Evolutionary conservation across 2,797 vertebrate species (phyloP), one percentile per base, ranked within the genome.

Genomic region (Danio aesculapii): DNA sequence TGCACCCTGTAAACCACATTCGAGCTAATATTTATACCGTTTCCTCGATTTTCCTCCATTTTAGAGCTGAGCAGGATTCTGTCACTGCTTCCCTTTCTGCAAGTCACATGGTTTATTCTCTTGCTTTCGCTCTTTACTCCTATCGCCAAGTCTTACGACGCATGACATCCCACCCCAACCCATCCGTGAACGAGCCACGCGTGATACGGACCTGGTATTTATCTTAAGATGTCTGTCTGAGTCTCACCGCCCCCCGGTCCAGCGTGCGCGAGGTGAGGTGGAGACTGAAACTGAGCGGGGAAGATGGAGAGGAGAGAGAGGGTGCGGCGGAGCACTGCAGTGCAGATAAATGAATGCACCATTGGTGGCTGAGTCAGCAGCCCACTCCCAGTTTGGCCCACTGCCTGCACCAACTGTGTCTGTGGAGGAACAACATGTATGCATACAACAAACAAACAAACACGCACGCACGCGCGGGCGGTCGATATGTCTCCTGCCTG

Each of bases 291-390:
- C 30, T 30, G 30, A 30, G 63, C 16, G 61, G 67, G 86, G 81
- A 89, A 88, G 87, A 86, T 79, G 11, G 59, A 21, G 77, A 63
- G 84, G 70, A 74, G 83, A 79, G 79, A 71, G 21, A 77, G 83
- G 84, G 88, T 71, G 86, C 87, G 91, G 86, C 88, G 88, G 90
- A 92, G 92, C 91, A 94, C 94, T 94, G 94, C 94, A 94, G 91
- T 95, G 94, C 94, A 95, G 94, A 94, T 94, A 92, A 93, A 94
- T 94, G 86, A 92, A 93, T 94, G 94, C 94, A 94, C 92, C 92
- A 94, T 88, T 87, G 88, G 86, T 90, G 91, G 88, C 92, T 94
- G 93, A 94, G 91, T 95, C 94, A 95, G 93, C 93, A 93, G 89
- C 91, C 90, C 88, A 90, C 92, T 91, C 91, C 92, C 92, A 90